Conservation (phyloP, 1,140 invertebrate species). For the Sarcophaga peregrina region DNA sequence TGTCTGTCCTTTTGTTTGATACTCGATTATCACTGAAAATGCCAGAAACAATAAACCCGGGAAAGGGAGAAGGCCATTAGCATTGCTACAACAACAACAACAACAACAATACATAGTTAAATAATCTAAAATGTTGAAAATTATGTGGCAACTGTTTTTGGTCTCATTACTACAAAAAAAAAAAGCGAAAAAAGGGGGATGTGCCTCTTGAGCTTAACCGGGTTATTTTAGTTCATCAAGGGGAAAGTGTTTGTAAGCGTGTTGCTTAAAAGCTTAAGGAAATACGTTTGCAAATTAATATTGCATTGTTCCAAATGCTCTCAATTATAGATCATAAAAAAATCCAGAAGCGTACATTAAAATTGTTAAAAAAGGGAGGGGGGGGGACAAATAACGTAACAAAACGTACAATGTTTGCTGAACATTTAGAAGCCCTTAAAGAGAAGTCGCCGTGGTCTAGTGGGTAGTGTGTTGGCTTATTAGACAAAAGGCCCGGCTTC, state of each 20-base stretch:
- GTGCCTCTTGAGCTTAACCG: neutral
- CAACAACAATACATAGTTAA: constrained; percentile 23
- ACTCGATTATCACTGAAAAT: neutral
- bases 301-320: constrained; percentile 14
- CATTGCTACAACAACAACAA: neutral
- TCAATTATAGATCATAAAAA: too few relatives aligned
- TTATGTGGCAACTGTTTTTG: constrained; percentile 35
- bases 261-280: constrained; percentile 31
- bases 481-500: too few relatives aligned
- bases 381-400: too few relatives aligned
- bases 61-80: neutral
- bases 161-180: neutral
- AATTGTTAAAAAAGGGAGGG: too few relatives aligned
- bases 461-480: too few relatives aligned
- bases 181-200: neutral
- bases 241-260: constrained; percentile 8
- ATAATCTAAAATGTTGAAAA: constrained; percentile 18
- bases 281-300: constrained; percentile 30
- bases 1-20: neutral
- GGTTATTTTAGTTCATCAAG: neutral
- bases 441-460: too few relatives aligned
- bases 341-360: too few relatives aligned
- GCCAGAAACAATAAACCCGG: neutral
- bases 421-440: too few relatives aligned
- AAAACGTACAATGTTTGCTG: too few relatives aligned